Percentiles rank a stretch among this genome's conserved stretches.
Evolutionary conservation across 2,888 invertebrate genomes (phyloP).

Genomic region (Siphlonurus alternatus): DNA sequence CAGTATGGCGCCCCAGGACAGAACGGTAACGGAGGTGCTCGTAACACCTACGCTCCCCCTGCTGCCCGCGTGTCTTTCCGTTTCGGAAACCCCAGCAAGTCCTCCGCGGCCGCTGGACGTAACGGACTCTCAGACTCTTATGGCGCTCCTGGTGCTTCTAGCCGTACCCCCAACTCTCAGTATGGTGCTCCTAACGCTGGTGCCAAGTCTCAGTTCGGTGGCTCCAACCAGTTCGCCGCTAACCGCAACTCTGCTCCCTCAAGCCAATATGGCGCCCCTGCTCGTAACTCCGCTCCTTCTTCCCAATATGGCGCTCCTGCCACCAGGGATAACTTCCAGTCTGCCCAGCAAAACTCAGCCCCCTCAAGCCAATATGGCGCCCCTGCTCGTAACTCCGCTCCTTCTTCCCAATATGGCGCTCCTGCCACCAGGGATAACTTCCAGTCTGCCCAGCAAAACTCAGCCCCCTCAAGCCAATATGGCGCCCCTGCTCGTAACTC

Average conservation of each 20-base stretch:
- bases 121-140: not conserved
- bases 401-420: slow-evolving; percentile 9
- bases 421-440: not conserved
- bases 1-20: not conserved
- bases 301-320: slow-evolving; percentile 19
- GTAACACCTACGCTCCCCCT: not conserved
- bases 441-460: no score
- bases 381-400: slow-evolving; percentile 7
- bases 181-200: slow-evolving; percentile 10
- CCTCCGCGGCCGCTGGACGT: not conserved
- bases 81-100: not conserved
- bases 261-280: slow-evolving; percentile 9
- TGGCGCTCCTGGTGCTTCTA: not conserved
- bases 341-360: not conserved
- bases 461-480: slow-evolving; percentile 8
- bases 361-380: slow-evolving; percentile 11
- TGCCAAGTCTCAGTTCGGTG: not conserved
- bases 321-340: no score
- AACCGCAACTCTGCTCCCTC: not conserved
- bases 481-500: slow-evolving; percentile 6
- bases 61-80: not conserved
- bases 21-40: not conserved
- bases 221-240: not conserved
- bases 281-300: slow-evolving; percentile 9
- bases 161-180: slow-evolving; percentile 7